Base-by-base conservation (phyloP, 2,113 vertebrate genomes). In the Peromyscus leucopus region DNA sequence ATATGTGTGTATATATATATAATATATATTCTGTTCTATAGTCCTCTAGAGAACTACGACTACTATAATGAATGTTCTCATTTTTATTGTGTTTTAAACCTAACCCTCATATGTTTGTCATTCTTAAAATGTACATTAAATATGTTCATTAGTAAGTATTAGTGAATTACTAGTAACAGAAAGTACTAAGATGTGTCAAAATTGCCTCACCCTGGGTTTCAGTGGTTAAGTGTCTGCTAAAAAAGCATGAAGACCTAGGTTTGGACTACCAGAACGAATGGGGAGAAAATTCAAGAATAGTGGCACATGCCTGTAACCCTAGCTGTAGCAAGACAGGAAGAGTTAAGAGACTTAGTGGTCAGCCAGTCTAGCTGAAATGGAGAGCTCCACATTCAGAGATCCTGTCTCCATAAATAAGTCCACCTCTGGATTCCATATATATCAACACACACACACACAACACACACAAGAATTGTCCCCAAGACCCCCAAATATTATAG, bases 21-120 rank as follows among this genome's bases (percentile, higher is more conserved):
- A 63, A 63, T 63, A 24, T 24, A 42, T 21, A 28, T 76, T 46
- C 24, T 5, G 15, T 76, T 46, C 74, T 46, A 28, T 28, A 33
- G 15, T 36, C 31, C 28, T 36, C 78, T 80, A 57, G 17, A 55
- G 16, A 55, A 79, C 76, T 55, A 7, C 33, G 7, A 33, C 51
- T 78, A 51, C 6, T 51, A 36, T 22, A 22, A 19, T 26, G 11
- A 7, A 71, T 55, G 71, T 42, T 91, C 63, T 76, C 7, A 55
- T 17, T 86, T 90, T 74, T 1, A 75, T 55, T 93, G 67, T 51
- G 6, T 90, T 90, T 88, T 31, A 76, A 71, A 79, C 51, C 42
- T 84, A 78, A 83, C 97, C 72, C 11, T 90, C 21, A 88, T 71
- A 21, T 55, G 46, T 86, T 61, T 87, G 39, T 92, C 39, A 74